A percentile compares a stretch with the other conserved stretches of the same genome.
Conservation (phyloP, 2,113 vertebrate species). For the Hyaena hyaena region DNA sequence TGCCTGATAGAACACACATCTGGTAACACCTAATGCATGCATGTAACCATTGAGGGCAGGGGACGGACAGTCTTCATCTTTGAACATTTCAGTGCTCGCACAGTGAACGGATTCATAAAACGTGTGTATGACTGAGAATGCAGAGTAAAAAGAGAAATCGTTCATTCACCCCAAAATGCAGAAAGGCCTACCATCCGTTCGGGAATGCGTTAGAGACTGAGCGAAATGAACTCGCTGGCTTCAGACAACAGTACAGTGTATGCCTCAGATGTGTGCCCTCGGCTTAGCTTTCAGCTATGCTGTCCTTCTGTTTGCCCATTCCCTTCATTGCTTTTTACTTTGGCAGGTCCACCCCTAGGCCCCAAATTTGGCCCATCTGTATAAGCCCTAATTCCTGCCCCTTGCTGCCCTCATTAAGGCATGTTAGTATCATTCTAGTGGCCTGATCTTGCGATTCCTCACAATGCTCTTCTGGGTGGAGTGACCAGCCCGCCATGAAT, state of each 20-base stretch:
- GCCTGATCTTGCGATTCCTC: background rate
- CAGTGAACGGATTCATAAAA: background rate
- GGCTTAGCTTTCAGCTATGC: no score
- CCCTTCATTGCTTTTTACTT: background rate
- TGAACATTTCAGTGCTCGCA: background rate
- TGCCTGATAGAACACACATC: background rate
- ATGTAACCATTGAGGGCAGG: background rate
- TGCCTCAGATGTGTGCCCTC: background rate
- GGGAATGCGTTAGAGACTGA: background rate
- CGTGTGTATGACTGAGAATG: background rate
- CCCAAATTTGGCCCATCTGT: background rate
- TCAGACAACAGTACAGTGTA: background rate
- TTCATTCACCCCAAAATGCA: background rate
- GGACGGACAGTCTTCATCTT: background rate
- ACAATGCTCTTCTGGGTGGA: background rate
- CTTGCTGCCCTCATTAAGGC: accelerated
- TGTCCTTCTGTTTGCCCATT: background rate
- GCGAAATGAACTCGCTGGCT: background rate
- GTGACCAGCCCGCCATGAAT: background rate
- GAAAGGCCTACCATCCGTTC: background rate
- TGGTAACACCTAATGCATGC: background rate
- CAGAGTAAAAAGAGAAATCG: background rate
- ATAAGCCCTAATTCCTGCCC: background rate
- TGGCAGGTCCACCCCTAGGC: background rate
- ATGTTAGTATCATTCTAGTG: background rate